Base-by-base conservation (phyloP, 2,888 invertebrate genomes). In the Plebejus argus region DNA sequence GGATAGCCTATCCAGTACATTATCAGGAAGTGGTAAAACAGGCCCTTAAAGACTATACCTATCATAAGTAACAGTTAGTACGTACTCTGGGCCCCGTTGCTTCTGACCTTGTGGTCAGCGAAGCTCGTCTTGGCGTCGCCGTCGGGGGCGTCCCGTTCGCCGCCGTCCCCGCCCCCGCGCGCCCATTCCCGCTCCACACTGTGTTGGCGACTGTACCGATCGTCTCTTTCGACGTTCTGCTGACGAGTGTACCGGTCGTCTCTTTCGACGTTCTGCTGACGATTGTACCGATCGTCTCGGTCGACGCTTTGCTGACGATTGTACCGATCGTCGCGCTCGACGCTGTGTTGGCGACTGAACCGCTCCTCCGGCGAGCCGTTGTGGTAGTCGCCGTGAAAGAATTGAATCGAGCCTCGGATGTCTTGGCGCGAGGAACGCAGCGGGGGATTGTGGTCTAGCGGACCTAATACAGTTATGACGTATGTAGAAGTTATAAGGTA, bases 381-480 rank as follows among this genome's bases (percentile, higher is more conserved):
- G 78, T 90, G 90, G 82, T 83, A 90, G 82, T 95, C 95, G 71
- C 94, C 96, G 87, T 96, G 96, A 85, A 96, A 95, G 83, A 96
- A 90, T 86, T 96, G 96, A 80, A 96, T 92, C 33, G 96, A 96
- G 81, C 96, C 96, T 81, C 96, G 94, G 72, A 96, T 96, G 91
- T 97, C 97, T 83, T 97, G 97, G 58, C 96, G 94, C 70, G 96
- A 96, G 15, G 97, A 97, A 76, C 97, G 95, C 1, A 96, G 95
- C 0, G 96, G 96, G 56, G 96, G 94, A 77, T 96, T 96, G 80
- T 96, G 96, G 84, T 97, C 96, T 66, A 95, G 83, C 0, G 93
- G 94, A 80, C 90, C 94, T 94, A 87, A 33, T 45, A 74, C 12
- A 20, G 10, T 61, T 61, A 23, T 61, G 23, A 61, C 23, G 45